Conservation (phyloP, 2,888 invertebrate genomes). For the Encarsia formosa region DNA sequence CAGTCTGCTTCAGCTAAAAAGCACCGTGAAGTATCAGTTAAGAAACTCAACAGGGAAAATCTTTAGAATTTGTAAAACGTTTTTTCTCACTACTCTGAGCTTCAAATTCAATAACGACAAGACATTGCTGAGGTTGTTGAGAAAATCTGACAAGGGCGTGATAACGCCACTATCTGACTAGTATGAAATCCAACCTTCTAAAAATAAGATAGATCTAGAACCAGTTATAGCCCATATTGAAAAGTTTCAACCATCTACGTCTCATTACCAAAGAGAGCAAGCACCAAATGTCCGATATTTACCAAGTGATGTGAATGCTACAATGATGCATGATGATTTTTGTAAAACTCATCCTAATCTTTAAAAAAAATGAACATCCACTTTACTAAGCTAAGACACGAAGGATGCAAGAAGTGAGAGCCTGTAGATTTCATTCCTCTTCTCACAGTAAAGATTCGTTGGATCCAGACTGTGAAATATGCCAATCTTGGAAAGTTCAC, state of each 20-base stretch:
- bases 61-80: conserved; percentile 7
- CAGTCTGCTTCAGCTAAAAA: neutral
- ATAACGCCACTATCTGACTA: neutral
- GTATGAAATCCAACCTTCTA: neutral
- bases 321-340: conserved; percentile 22
- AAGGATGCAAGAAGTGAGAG: conserved; percentile 3
- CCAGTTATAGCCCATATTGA: conserved; percentile 11
- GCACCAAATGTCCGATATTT: conserved; percentile 16
- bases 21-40: neutral
- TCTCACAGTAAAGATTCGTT: neutral
- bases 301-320: conserved; percentile 12
- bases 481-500: conserved; percentile 14
- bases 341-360: conserved; percentile 3
- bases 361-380: conserved; percentile 11
- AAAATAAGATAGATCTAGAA: neutral
- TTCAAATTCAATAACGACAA: conserved; percentile 7
- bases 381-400: conserved; percentile 2
- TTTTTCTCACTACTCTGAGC: conserved; percentile 12
- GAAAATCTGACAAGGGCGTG: neutral
- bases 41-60: neutral
- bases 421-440: too few species aligned
- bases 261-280: conserved; percentile 16
- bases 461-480: conserved; percentile 1
- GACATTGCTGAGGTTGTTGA: neutral
- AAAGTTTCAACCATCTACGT: conserved; percentile 16